A percentile compares a stretch with the other conserved stretches of the same genome.
phyloP scores from a whole-genome alignment of 64 coral and sea anemone genomes.

The Orbicella faveolata region DNA sequence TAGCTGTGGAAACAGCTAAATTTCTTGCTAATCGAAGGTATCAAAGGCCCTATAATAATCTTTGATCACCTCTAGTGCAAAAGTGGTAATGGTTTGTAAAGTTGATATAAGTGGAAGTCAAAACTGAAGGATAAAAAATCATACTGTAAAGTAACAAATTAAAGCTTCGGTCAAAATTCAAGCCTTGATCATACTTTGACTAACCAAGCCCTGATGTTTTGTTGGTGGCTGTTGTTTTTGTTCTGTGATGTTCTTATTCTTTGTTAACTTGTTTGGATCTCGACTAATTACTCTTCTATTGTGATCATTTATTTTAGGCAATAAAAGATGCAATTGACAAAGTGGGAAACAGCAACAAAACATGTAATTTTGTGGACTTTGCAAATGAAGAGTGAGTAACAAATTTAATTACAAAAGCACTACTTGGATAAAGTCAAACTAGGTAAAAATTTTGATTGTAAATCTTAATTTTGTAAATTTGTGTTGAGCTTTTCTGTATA shows the following conservation, averaged over 20 bases:
- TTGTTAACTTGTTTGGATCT: not conserved
- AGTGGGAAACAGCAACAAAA: not conserved
- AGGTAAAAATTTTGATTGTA: too few species aligned
- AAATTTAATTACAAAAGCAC: not conserved
- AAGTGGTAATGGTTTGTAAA: too few species aligned
- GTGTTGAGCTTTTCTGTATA: too few species aligned
- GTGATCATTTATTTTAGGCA: not conserved
- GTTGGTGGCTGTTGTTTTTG: not conserved
- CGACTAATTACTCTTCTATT: not conserved
- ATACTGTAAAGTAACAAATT: too few species aligned
- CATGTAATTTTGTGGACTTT: constrained; percentile 50
- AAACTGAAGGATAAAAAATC: not conserved
- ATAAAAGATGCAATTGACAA: not conserved
- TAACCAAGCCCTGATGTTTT: too few species aligned
- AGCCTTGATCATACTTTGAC: too few species aligned
- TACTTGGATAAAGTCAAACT: too few species aligned
- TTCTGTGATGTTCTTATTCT: not conserved
- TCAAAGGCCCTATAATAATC: not conserved
- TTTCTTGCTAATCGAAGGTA: not conserved
- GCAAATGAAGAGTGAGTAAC: constrained; percentile 14
- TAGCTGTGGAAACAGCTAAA: too few species aligned
- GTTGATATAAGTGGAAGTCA: too few species aligned
- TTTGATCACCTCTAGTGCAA: too few species aligned
- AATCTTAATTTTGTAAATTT: too few species aligned
- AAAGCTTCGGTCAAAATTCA: too few species aligned